A percentile compares a stretch with the other conserved stretches of the same genome.
Conservation (phyloP, 2,113 vertebrate genomes). For the Osmerus eperlanus region DNA sequence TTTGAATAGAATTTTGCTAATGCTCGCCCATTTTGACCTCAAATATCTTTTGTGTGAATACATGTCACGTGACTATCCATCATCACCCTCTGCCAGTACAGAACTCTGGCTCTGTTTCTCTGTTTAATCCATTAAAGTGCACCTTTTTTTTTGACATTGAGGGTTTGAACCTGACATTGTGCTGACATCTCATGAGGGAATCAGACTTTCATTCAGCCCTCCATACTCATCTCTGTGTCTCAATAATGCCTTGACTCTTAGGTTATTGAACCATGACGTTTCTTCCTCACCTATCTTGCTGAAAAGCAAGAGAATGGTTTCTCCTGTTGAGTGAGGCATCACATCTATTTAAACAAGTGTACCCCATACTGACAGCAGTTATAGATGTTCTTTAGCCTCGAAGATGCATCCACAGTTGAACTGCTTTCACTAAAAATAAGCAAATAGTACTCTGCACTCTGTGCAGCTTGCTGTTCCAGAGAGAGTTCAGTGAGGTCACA, state of each 20-base stretch:
- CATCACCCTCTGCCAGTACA: constrained; percentile 63
- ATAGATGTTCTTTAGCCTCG: not conserved
- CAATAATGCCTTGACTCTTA: constrained; percentile 55
- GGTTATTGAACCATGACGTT: constrained; percentile 43
- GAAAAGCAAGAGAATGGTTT: constrained; percentile 35
- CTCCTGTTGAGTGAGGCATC: constrained; percentile 35
- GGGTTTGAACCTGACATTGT: constrained; percentile 64
- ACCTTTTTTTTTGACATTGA: constrained; percentile 68
- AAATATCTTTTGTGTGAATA: constrained; percentile 46
- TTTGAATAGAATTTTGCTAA: not conserved
- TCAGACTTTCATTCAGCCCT: constrained; percentile 60
- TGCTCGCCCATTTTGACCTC: constrained; percentile 26
- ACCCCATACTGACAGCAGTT: constrained; percentile 34
- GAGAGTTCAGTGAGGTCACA: not conserved
- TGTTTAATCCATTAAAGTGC: constrained; percentile 77
- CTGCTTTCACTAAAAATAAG: not conserved
- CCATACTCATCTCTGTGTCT: constrained; percentile 55
- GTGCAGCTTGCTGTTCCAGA: not conserved
- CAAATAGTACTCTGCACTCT: not conserved
- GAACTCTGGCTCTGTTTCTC: constrained; percentile 54
- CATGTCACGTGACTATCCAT: constrained; percentile 67
- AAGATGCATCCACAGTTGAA: not conserved
- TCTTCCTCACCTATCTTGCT: constrained; percentile 24
- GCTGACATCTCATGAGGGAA: constrained; percentile 67
- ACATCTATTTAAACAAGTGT: constrained; percentile 30